Percentiles rank a stretch among this genome's conserved stretches.
These are phyloP conservation scores for rat (Rattus norvegicus) DNA, from an alignment of 2,113 vertebrate genomes.

Conservation along the genomic window GRCr8 NC_086026.1:66915501-66916000, in stretches of 20 bases:
- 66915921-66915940: background rate
- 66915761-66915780: background rate
- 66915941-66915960: background rate
- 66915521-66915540: background rate
- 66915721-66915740: background rate
- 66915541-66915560: background rate
- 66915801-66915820: background rate
- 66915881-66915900: background rate
- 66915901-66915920: background rate
- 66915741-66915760: background rate
- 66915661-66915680: no score
- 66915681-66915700: background rate
- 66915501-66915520: background rate
- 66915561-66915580: no score
- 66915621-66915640: background rate
- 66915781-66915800: background rate
- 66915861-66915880: background rate
- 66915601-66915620: background rate
- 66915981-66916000: background rate
- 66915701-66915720: background rate
- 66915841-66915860: background rate
- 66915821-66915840: background rate
- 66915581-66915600: background rate
- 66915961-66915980: background rate
- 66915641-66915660: background rate